A percentile compares a stretch with the other conserved stretches of the same genome.
Conservation (phyloP, 2,888 invertebrate species). For the Podotricha telesiphe region DNA sequence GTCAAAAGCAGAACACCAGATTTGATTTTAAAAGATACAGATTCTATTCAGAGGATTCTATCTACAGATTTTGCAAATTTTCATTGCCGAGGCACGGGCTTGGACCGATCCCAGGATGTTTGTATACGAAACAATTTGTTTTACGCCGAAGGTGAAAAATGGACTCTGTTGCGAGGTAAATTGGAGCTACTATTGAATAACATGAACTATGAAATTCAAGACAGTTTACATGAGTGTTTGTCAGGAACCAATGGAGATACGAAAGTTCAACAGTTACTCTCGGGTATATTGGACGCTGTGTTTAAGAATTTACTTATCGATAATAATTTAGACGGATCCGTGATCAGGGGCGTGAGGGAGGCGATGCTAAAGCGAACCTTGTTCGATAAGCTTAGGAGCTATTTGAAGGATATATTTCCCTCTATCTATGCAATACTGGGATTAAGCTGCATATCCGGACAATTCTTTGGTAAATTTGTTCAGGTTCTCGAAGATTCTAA, state of each 20-base stretch:
- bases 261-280: slow-evolving; percentile 77
- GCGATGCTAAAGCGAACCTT: slow-evolving; percentile 59
- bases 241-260: slow-evolving; percentile 78
- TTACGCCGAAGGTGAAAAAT: slow-evolving; percentile 77
- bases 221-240: slow-evolving; percentile 75
- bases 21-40: slow-evolving; percentile 73
- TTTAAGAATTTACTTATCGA: slow-evolving; percentile 72
- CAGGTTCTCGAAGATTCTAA: slow-evolving; percentile 57
- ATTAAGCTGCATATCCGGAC: slow-evolving; percentile 57
- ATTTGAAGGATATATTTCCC: slow-evolving; percentile 73
- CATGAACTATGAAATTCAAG: slow-evolving; percentile 61
- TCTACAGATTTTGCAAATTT: slow-evolving; percentile 77
- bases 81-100: slow-evolving; percentile 76
- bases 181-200: slow-evolving; percentile 69
- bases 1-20: slow-evolving; percentile 76
- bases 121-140: slow-evolving; percentile 82
- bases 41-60: slow-evolving; percentile 72
- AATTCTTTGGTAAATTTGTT: slow-evolving; percentile 57
- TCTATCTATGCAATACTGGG: slow-evolving; percentile 68
- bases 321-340: slow-evolving; percentile 57
- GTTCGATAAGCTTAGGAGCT: slow-evolving; percentile 65
- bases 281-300: slow-evolving; percentile 76
- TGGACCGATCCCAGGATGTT: slow-evolving; percentile 81
- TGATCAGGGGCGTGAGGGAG: slow-evolving; percentile 61
- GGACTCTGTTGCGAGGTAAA: slow-evolving; percentile 69